phyloP scores from a whole-genome alignment of 2,797 vertebrate species.

The Acanthurus tractus region DNA sequence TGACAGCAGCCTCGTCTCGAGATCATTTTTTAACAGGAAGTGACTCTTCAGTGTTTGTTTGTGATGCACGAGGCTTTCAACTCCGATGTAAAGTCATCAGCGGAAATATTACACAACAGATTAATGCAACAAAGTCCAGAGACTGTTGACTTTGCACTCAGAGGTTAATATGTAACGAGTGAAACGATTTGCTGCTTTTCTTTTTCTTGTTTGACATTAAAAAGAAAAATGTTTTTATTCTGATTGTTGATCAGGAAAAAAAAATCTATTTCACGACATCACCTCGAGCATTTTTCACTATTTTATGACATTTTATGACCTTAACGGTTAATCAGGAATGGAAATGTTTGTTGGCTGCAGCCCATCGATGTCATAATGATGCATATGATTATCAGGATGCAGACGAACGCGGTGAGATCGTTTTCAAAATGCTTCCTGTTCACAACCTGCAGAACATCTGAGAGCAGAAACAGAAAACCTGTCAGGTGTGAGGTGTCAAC shows the following conservation, averaged over 20 bases:
- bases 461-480: background rate
- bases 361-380: background rate
- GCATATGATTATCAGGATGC: too few species aligned
- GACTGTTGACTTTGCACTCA: too few species aligned
- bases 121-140: too few species aligned
- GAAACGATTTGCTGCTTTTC: background rate
- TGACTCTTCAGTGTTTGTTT: too few species aligned
- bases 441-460: slow-evolving; percentile 19
- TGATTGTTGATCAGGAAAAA: background rate
- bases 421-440: background rate
- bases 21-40: too few species aligned
- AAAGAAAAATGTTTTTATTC: background rate
- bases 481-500: background rate
- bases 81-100: too few species aligned
- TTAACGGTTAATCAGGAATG: slow-evolving; percentile 1
- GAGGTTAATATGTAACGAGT: too few species aligned
- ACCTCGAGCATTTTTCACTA: background rate
- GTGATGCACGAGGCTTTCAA: too few species aligned
- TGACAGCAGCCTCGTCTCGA: too few species aligned
- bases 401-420: background rate
- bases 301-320: background rate
- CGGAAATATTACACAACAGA: too few species aligned
- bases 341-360: slow-evolving; percentile 4
- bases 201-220: background rate
- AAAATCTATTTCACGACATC: slow-evolving; percentile 3